Percentiles rank a stretch among this genome's conserved stretches.
phyloP scores from a whole-genome alignment of 2,113 vertebrate genomes.

The Proteles cristata region DNA sequence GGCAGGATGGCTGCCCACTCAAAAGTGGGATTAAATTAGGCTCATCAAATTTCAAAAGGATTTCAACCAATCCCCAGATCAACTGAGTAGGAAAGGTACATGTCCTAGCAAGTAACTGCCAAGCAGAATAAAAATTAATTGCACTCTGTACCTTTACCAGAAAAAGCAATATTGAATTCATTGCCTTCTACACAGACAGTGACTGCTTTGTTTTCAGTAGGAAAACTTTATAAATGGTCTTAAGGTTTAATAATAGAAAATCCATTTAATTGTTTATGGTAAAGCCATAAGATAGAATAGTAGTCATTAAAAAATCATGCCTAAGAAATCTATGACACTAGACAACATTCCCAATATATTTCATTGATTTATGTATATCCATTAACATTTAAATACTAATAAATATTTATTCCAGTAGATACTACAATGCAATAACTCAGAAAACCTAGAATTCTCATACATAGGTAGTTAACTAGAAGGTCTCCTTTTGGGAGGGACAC shows the following conservation, averaged over 20 bases:
- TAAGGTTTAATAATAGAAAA: constrained; percentile 11
- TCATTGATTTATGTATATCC: neutral
- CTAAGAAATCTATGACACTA: neutral
- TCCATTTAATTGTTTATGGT: neutral
- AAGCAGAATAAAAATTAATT: neutral
- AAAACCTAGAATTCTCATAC: neutral
- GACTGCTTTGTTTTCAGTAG: neutral
- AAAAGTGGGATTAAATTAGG: neutral
- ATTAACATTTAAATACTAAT: neutral
- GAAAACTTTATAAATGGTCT: neutral
- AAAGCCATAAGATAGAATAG: neutral
- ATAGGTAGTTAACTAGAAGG: neutral
- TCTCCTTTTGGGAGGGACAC: neutral
- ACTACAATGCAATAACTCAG: neutral
- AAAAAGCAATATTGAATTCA: neutral
- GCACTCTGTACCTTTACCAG: too few species aligned
- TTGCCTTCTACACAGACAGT: neutral
- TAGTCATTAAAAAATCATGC: neutral
- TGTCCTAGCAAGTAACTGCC: neutral
- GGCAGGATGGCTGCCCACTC: neutral
- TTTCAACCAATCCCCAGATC: constrained; percentile 10
- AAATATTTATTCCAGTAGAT: neutral
- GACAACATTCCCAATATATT: neutral
- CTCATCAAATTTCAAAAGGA: neutral
- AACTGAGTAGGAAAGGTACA: neutral